Base-by-base conservation (phyloP, 2,113 vertebrate species). In the Psittacara wagleri region DNA sequence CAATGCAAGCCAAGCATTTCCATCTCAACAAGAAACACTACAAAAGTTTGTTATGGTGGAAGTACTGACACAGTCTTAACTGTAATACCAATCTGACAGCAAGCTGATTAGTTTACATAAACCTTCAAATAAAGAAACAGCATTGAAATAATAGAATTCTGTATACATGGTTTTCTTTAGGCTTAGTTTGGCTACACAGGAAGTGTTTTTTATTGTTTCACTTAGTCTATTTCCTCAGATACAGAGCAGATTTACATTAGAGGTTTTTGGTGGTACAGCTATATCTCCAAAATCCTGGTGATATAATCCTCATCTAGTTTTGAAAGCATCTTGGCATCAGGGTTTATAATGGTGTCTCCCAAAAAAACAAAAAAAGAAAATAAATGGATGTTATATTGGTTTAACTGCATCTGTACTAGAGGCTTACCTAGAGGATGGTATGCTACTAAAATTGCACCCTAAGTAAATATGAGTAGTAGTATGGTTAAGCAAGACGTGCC, bases 1-100 rank as follows among this genome's bases (percentile, higher is more conserved):
- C n/a, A 31, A 1, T 62, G 64, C 59, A 77, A 94, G 66, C 55
- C 77, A 95, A 84, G 55, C 73, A 63, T 94, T 91, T 94, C 62
- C 29, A 44, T 93, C 77, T 89, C 70, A 67, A 62, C 79, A 69
- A 89, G 72, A 91, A 95, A 73, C 52, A 70, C 9, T 49, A 70
- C 59, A 39, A 44, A 54, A 41, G 69, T 84, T 66, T 93, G 29
- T 80, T 70, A 11, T 39, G 63, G 48, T 87, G 37, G 48, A 95
- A 92, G n/a, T 86, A 88, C 75, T 87, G 86, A 62, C 63, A 64
- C 8, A 46, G 33, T 59, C 44, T 57, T 73, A 89, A 44, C 70
- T 54, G 35, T 83, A 84, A 72, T 59, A 28, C 14, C 62, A 77
- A 31, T 51, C 52, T 63, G 48, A 84, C 67, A 86, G 69, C 74